Evolutionary conservation across 2,888 invertebrate species (phyloP), one percentile per base, ranked within the genome.

Genomic region (Lymantria monacha): DNA sequence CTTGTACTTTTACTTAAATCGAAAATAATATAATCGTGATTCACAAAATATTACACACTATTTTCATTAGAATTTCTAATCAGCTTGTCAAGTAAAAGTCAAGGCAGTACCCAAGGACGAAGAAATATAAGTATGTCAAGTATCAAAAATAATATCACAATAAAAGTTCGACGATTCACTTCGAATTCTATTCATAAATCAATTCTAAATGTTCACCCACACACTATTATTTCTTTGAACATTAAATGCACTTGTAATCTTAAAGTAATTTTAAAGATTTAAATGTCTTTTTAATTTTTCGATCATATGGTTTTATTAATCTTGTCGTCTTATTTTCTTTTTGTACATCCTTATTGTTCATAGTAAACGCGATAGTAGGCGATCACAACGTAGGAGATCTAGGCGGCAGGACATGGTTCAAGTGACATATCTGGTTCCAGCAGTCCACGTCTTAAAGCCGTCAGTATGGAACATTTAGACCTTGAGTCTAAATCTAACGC

Each of bases 401-500:
- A 58, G 51, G 59, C 61, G 43, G 54, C 55, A 13, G 66, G 36
- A 53, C 81, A 83, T n/a, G 72, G 59, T 10, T 76, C 63, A 11
- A 74, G 76, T 8, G 83, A 79, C 51, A 79, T 63, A 14, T 71
- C 66, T 0, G 89, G 83, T 48, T 90, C 87, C 31, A 76, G 63
- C 0, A 90, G 66, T 9, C 85, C 88, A 48, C 79, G 81, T 44
- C 86, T 72, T 36, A 96, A 78, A 0, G 95, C 94, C 30, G 92
- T 92, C 46, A 96, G 80, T 11, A 96, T 81, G 0, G 94, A 93
- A 74, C 96, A 96, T 51, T 89, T 85, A 22, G 93, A 94, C 89
- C 95, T 95, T 77, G 96, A 96, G 73, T 96, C 96, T 65, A 96
- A 85, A 81, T 96, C 96, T 15, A 96, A 79, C 0, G 96, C 95